Conservation (phyloP, 2,888 invertebrate species). For the Poecilobothrus nobilitatus region DNA sequence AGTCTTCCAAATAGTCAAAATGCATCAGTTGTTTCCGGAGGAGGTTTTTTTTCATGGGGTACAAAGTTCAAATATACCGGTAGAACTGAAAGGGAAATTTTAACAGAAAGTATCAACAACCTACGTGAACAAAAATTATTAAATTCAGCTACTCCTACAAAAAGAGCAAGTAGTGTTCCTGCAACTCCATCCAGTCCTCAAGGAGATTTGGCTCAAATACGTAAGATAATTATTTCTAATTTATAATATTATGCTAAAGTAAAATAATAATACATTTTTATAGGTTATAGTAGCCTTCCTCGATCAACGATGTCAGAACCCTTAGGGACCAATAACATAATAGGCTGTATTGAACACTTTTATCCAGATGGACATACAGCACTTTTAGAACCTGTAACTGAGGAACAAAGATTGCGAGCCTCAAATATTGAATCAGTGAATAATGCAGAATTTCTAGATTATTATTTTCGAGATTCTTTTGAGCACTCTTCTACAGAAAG, state of each 20-base stretch:
- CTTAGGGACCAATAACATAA: slow-evolving; percentile 44
- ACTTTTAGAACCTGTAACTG: slow-evolving; percentile 59
- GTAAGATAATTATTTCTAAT: slow-evolving; percentile 38
- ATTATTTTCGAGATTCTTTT: slow-evolving; percentile 65
- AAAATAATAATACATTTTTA: slow-evolving; percentile 24
- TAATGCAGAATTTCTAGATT: slow-evolving; percentile 45
- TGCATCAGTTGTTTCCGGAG: slow-evolving; percentile 80
- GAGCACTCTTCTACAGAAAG: slow-evolving; percentile 76
- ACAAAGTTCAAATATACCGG: slow-evolving; percentile 91
- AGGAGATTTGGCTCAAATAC: slow-evolving; percentile 49
- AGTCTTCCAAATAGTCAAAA: slow-evolving; percentile 81
- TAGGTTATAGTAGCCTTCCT: slow-evolving; percentile 78
- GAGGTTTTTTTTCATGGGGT: slow-evolving; percentile 87
- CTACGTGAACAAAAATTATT: slow-evolving; percentile 54
- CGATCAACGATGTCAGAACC: slow-evolving; percentile 75
- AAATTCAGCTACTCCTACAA: slow-evolving; percentile 49
- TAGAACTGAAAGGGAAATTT: slow-evolving; percentile 82
- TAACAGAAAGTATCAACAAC: slow-evolving; percentile 68
- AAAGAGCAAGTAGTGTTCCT: slow-evolving; percentile 74
- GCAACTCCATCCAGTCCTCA: slow-evolving; percentile 76
- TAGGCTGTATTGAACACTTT: slow-evolving; percentile 25
- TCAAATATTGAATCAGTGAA: slow-evolving; percentile 32
- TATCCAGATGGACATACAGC: slow-evolving; percentile 48
- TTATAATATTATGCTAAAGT: slow-evolving; percentile 19
- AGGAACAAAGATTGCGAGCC: slow-evolving; percentile 48